Evolutionary conservation across 2,113 vertebrate genomes (phyloP).

Genomic region (Aptenodytes patagonicus): DNA sequence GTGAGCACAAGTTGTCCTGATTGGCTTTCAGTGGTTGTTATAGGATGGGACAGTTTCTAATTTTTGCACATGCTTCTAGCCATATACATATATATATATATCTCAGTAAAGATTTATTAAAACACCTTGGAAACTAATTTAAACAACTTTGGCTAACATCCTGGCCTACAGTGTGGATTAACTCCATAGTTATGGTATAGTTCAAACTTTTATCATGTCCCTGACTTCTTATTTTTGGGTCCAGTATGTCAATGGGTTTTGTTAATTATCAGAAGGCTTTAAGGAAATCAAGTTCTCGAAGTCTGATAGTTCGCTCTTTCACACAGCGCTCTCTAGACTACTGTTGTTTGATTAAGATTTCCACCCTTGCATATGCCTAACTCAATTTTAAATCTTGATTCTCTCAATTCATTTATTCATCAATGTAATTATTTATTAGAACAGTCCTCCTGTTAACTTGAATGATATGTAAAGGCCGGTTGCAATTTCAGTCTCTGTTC

Average conservation of each 20-base stretch:
- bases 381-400: not conserved
- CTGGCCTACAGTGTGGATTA: not conserved
- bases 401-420: not conserved
- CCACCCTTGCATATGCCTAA: not conserved
- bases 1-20: not conserved
- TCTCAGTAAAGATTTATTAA: not conserved
- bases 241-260: not conserved
- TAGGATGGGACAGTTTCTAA: not conserved
- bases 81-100: accelerated
- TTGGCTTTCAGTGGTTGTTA: not conserved
- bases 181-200: not conserved
- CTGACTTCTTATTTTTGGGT: not conserved
- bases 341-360: not conserved
- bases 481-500: not conserved
- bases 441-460: not conserved
- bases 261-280: not conserved
- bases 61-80: not conserved
- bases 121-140: not conserved
- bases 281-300: not conserved
- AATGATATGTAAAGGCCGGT: accelerated
- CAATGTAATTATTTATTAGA: accelerated
- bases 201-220: not conserved
- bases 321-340: accelerated
- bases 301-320: not conserved
- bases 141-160: not conserved